Evolutionary conservation across 1,140 invertebrate genomes (phyloP).

Genomic region (Plectrocnemia conspersa): DNA sequence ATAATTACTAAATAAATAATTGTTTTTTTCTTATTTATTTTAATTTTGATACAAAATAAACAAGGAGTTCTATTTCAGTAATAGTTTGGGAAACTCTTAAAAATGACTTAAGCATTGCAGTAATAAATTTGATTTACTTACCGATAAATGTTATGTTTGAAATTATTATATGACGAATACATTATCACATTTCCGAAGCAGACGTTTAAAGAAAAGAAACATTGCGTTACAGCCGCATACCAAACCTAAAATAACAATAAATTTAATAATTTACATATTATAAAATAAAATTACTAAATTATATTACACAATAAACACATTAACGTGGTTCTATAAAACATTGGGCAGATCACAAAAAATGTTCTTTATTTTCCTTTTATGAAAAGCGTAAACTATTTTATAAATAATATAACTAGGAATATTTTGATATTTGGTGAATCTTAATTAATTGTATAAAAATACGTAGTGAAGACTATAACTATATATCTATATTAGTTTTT

Average conservation of each 20-base stretch:
- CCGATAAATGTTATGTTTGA: conserved; percentile 74
- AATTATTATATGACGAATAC: conserved; percentile 80
- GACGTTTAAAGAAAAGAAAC: conserved; percentile 79
- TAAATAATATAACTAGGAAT: no score
- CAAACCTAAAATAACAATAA: conserved; percentile 56
- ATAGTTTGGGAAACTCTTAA: conserved; percentile 6
- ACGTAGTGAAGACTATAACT: no score
- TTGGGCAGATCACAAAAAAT: no score
- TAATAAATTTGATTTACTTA: conserved; percentile 47
- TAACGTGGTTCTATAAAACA: background rate
- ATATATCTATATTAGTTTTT: no score
- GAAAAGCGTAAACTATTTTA: no score
- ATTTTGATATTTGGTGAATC: no score
- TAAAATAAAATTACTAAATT: background rate
- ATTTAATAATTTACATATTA: conserved; percentile 7
- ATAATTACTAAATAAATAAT: conserved; percentile 2
- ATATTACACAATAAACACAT: background rate
- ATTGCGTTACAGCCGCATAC: conserved; percentile 82
- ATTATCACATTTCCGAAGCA: conserved; percentile 76
- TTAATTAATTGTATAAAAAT: no score
- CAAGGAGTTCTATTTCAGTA: background rate
- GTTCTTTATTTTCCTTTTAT: no score
- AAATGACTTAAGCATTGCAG: conserved; percentile 9
- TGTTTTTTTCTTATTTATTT: background rate
- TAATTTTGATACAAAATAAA: background rate